phyloP scores from a whole-genome alignment of 2,888 invertebrate species.

The Heliconius charithonia region DNA sequence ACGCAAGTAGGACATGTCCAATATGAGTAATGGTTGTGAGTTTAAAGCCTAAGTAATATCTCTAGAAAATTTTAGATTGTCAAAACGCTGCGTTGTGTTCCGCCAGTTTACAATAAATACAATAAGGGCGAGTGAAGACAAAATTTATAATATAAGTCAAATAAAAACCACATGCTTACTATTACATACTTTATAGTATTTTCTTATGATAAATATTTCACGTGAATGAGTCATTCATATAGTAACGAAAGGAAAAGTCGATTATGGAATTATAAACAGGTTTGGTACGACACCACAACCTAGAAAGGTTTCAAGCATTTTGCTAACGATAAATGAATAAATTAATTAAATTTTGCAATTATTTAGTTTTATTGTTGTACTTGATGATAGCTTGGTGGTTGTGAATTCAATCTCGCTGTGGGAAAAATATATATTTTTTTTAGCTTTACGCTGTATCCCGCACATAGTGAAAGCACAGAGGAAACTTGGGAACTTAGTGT shows the following conservation, averaged over 20 bases:
- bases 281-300: not conserved
- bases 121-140: not conserved
- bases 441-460: too few species aligned
- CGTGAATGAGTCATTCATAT: not conserved
- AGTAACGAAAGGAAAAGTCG: conserved; percentile 24
- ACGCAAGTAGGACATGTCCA: not conserved
- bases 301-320: conserved; percentile 4
- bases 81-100: not conserved
- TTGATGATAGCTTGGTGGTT: not conserved
- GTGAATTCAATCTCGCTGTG: not conserved
- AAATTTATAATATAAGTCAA: not conserved
- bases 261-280: conserved; percentile 12
- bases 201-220: not conserved
- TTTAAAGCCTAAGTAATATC: not conserved
- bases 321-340: not conserved
- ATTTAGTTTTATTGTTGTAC: not conserved
- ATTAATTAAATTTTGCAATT: not conserved
- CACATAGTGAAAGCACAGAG: too few species aligned
- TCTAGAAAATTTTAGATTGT: not conserved
- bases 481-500: too few species aligned
- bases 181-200: not conserved
- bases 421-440: too few species aligned
- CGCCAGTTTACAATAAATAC: not conserved
- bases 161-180: not conserved
- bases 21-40: not conserved